Evolutionary conservation across 2,888 invertebrate species (phyloP), one percentile per base, ranked within the genome.

Genomic region (Nowickia ferox): DNA sequence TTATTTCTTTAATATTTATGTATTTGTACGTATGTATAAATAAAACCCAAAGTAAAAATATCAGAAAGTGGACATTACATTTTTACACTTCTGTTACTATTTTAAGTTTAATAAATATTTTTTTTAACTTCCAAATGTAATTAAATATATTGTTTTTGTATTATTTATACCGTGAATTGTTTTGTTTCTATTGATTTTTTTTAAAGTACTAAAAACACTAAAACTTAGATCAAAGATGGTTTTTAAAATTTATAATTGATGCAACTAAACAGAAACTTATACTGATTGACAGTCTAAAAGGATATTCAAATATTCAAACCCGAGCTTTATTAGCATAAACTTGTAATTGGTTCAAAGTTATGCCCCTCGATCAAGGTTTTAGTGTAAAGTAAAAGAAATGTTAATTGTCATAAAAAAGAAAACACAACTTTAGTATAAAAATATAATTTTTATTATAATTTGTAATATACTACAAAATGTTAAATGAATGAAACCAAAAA

Each of bases 381-480:
- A 65, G 75, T 65, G 44, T 42, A 44, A n/a, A 42, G 66, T 30
- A 46, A 80, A 42, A 40, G 40, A 72, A 81, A 53, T 68, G 46
- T 72, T 65, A 38, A 75, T 59, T 75, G 66, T 81, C 68, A 61
- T 57, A 44, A 66, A 51, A 63, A 44, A 42, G 1, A 61, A 53
- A 53, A 75, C 68, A 80, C 79, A 55, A 72, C 57, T 46, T 51
- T 75, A 76, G 55, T 76, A 53, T 75, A 81, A 38, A 81, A 51
- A 61, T 44, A 69, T 68, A 59, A 57, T 68, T 63, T 82, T 65
- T 22, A 76, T 82, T 82, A 71, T 82, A 63, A 71, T 69, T 82
- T 82, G 61, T 69, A 81, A 76, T 63, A 63, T 76, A 76, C 3
- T 51, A 51, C 51, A 68, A 42, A 72, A 72, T 55, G 10, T 30